Evolutionary conservation across 1,140 invertebrate species (phyloP), one percentile per base, ranked within the genome.

Genomic region (Penaeus chinensis): DNA sequence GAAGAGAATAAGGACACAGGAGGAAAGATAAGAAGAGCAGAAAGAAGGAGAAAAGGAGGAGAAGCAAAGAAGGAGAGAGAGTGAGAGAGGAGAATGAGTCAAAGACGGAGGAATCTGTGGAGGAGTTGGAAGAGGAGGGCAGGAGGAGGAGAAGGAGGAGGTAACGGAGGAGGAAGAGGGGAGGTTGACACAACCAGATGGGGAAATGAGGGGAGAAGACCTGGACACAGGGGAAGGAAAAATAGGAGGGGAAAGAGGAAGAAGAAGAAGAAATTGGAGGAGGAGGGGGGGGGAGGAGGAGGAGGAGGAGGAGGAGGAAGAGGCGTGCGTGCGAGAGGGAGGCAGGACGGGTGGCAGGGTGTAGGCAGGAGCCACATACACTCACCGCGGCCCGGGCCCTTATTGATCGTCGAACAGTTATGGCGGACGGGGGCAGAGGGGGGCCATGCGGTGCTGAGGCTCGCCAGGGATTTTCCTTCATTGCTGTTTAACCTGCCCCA

Each of bases 381-480:
- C 61, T 79, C 74, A 78, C 74, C 62, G 63, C 63, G 77, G 84
- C 84, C 62, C 63, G 63, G 79, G 76, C 27, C 71, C 63, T 86
- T 80, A 86, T 80, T 86, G 77, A 78, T 79, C 65, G 42, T 42
- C 84, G 19, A 61, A 42, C 77, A 86, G 77, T 86, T 81, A 86
- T 86, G 84, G 84, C 84, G 84, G 77, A 79, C 84, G 37, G 84
- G 84, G 84, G 84, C 77, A 86, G 84, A 71, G 84, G 84, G 84
- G 84, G 84, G 84, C 76, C 65, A 66, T 80, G 76, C 78, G 77
- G 84, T 66, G 84, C 42, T 80, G 84, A 86, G 78, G 60, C 62
- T 86, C 61, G 77, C 76, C 76, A 62, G 62, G 76, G 77, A 81
- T 86, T 79, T 79, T 79, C 84, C 84, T 74, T 79, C 78, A 86